These are phyloP conservation scores for Cyanoramphus novaezelandiae DNA, from an alignment of 2,113 vertebrate genomes.

Conservation along the genomic window DNA sequence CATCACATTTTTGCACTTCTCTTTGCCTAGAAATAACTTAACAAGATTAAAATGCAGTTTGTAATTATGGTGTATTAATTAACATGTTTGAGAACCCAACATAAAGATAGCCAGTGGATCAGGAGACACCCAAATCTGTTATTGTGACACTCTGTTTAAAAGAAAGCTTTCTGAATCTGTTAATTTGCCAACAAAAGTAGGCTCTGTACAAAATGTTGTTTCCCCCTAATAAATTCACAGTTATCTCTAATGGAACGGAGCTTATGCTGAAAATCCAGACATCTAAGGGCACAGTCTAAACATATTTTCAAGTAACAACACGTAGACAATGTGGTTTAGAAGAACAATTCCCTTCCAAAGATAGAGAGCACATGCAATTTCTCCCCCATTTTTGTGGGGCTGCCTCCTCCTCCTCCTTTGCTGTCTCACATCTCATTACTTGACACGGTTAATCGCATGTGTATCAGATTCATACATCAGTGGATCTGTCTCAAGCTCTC, in stretches of 20 bases:
- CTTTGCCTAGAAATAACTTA: slow-evolving; percentile 16
- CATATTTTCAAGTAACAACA: not conserved
- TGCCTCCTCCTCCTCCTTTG: not conserved
- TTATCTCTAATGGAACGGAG: not conserved
- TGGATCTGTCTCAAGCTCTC: not conserved
- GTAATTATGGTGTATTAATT: slow-evolving; percentile 29
- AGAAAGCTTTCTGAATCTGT: not conserved
- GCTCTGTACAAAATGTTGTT: slow-evolving; percentile 5
- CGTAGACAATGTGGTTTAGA: not conserved
- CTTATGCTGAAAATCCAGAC: not conserved
- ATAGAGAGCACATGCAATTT: not conserved
- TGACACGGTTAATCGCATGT: not conserved
- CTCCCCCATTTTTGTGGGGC: not conserved
- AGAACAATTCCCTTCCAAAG: not conserved
- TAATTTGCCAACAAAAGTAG: slow-evolving; percentile 27
- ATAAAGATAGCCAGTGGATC: not conserved
- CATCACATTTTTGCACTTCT: slow-evolving; percentile 11
- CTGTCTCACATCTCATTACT: not conserved
- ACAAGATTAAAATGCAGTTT: slow-evolving; percentile 33
- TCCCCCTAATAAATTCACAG: not conserved
- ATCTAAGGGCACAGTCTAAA: not conserved
- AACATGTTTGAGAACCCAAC: not conserved
- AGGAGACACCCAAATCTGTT: slow-evolving; percentile 21
- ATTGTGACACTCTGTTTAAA: not conserved
- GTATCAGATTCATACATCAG: not conserved